Base-by-base conservation (phyloP, 1,140 invertebrate genomes). In the Babylonia areolata region DNA sequence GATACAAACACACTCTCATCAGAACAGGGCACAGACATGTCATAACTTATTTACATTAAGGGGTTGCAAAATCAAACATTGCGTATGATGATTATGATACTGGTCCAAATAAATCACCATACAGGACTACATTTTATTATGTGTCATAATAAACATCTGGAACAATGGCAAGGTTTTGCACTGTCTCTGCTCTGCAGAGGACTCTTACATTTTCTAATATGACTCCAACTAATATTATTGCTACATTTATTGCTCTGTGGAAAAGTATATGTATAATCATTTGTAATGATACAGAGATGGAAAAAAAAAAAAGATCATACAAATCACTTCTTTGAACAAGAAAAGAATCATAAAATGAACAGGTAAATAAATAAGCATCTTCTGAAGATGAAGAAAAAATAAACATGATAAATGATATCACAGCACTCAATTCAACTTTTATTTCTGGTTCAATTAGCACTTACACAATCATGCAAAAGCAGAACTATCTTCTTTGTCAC, bases 341-440 rank as follows among this genome's bases (percentile, higher is more conserved):
- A 51, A 51, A 51, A 51, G 2, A 51, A 51, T 12, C 2, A 51
- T 12, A 51, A 51, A 12, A 17, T 51, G 46, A 51, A 12, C 9
- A 51, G 17, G 46, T n/a, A n/a, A n/a, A n/a, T n/a, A n/a, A n/a
- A n/a, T n/a, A n/a, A n/a, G n/a, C n/a, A n/a, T n/a, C 46, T 51
- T 12, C 46, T 51, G 46, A 51, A 17, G 17, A 51, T 51, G 46
- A 17, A 51, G 17, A 51, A 12, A 17, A 51, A 51, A 5, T 35
- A 31, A 73, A 35, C n/a, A 73, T 15, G 31, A 69, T 69, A 69
- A 20, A 51, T 51, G 17, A 54, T 80, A 80, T 80, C 78, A 80
- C 78, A 80, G 78, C 78, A 80, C 78, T 54, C 78, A 11, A 80
- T 51, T 54, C 40, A 33, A 80, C 78, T 80, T 51, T 42, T 54